Percentiles rank a stretch among this genome's conserved stretches.
Evolutionary conservation across 1,140 invertebrate genomes (phyloP).

Genomic region (Matsumurasca onukii): DNA sequence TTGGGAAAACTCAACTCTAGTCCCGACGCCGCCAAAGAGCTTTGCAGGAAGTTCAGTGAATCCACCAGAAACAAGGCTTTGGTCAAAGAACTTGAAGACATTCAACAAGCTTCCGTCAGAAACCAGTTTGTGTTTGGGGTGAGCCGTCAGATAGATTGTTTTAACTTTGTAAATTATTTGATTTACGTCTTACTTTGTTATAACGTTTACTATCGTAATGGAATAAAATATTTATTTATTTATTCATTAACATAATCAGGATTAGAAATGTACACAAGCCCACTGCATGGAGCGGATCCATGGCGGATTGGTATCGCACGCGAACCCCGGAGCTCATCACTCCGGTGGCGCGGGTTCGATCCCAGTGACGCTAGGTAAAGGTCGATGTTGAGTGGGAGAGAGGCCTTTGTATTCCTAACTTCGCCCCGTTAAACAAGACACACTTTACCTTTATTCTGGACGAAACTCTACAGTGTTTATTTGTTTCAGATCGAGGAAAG

Average conservation of each 20-base stretch:
- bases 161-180: background rate
- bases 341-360: too few relatives aligned
- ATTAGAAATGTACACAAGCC: too few relatives aligned
- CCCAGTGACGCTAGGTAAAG: too few relatives aligned
- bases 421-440: background rate
- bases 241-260: background rate
- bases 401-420: background rate
- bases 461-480: too few relatives aligned
- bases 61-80: background rate
- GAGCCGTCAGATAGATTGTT: background rate
- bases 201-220: background rate
- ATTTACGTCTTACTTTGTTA: background rate
- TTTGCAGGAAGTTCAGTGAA: background rate
- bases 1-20: constrained; percentile 60
- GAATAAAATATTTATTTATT: background rate
- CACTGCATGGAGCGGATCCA: too few relatives aligned
- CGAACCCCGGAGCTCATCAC: too few relatives aligned
- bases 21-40: constrained; percentile 50
- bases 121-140: constrained; percentile 4
- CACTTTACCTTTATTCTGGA: background rate
- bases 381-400: background rate
- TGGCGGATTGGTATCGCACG: background rate
- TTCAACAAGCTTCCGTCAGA: background rate
- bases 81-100: constrained; percentile 8
- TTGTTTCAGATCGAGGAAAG: background rate